Evolutionary conservation across 2,888 invertebrate species (phyloP).

Genomic region (Ormyrus nitidulus): DNA sequence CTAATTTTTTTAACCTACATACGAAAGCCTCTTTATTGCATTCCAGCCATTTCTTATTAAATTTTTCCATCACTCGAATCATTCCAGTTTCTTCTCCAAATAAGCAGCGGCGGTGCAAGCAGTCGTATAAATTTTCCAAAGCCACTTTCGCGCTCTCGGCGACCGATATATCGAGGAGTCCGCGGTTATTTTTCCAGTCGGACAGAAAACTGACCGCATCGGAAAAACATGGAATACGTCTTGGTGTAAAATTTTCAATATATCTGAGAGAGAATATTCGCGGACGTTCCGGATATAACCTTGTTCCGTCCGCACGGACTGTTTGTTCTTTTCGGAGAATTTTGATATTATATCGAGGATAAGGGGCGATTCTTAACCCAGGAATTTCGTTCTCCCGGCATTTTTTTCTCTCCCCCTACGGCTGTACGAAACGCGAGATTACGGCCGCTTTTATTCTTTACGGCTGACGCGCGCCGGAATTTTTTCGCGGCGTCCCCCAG

Average conservation of each 20-base stretch:
- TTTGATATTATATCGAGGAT: constrained; percentile 34
- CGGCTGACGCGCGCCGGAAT: constrained; percentile 14
- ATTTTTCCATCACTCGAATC: not conserved
- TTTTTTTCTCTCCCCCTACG: not conserved
- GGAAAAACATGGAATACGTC: not conserved
- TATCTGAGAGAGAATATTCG: constrained; percentile 1
- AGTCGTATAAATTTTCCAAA: too few species aligned
- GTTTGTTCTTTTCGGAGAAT: constrained; percentile 31
- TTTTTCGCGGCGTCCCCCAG: constrained; percentile 11
- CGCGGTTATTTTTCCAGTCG: too few species aligned
- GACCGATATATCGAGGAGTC: too few species aligned
- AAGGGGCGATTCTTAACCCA: not conserved
- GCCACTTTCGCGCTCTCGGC: too few species aligned
- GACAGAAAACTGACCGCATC: not conserved
- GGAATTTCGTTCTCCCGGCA: not conserved
- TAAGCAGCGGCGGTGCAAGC: too few species aligned
- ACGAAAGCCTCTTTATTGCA: not conserved
- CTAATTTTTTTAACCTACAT: not conserved
- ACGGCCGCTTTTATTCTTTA: constrained; percentile 17
- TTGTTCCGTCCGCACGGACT: not conserved
- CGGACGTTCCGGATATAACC: not conserved
- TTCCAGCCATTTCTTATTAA: not conserved
- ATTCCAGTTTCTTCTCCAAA: too few species aligned
- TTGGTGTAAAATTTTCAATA: constrained; percentile 32
- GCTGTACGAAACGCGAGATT: not conserved